Evolutionary conservation across 53 echinoderm and acorn worm genomes (phyloP), one percentile per base, ranked within the genome.

Genomic region (Crossaster papposus): DNA sequence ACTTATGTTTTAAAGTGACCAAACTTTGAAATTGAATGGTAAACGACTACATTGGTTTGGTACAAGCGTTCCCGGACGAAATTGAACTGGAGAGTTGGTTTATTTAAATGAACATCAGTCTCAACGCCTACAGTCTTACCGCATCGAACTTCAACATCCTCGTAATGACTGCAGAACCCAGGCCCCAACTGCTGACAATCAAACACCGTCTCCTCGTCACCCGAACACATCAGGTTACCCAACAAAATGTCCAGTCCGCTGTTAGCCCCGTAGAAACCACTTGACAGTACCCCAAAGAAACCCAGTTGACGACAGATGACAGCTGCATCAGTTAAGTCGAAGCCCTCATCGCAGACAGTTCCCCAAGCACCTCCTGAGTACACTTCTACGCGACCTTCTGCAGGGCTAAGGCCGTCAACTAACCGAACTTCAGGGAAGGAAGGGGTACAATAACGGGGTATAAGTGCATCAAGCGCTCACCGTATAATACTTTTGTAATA

Each of bases 81-180:
- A 2, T 14, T 2, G 5, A 10, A 55, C 14, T 18, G 53, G 53
- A 10, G 55, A 55, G 20, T 17, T 2, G 3, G 20, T 55, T 9
- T 18, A 55, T 10, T 18, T 17, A n/a, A n/a, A n/a, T n/a, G n/a
- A n/a, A n/a, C n/a, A n/a, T 55, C 14, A 18, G 15, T 17, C 15
- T 55, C 20, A 9, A 17, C 14, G 3, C 55, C 2, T 18, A 10
- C 14, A 55, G 55, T n/a, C 55, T 55, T 55, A 55, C 55, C 55
- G 20, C 55, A 55, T 55, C 55, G 55, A 14, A 85, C 84, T 44
- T 54, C 85, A 37, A 78, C 91, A 91, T 91, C 91, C 22, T 85
- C 91, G n/a, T 22, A 9, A 29, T 91, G 91, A 0, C 13, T 22
- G 51, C 91, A 91, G 24, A 85, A 50, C 2, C 68, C 51, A 30